Evolutionary conservation across 2,113 vertebrate species (phyloP), one percentile per base, ranked within the genome.

Genomic region (Barnardius zonarius): DNA sequence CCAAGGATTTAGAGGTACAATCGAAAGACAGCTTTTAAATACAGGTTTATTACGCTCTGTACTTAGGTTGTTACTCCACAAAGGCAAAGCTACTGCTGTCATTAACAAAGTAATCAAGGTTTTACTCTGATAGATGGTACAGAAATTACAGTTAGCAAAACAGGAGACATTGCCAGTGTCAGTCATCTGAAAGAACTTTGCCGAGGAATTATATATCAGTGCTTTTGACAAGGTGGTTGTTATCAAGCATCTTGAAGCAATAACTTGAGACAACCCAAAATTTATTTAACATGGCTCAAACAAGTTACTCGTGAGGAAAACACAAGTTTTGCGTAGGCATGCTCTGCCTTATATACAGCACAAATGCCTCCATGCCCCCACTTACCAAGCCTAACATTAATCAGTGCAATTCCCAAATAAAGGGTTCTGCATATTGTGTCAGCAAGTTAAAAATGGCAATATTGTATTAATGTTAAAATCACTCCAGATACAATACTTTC

Each of bases 381-480:
- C 43, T 64, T 49, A 33, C 10, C 1, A 2, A 92, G 88, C 4
- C 82, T 17, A 64, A 3, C 90, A 95, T 97, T 83, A 89, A 96
- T 96, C 97, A 96, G 90, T 44, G 69, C 81, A 54, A 78, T 85
- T 86, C 72, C 83, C 86, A 91, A 96, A 94, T 30, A 95, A 87
- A 96, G 86, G 93, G 85, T 83, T 51, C 83, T 97, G 94, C 73
- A 80, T 28, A 88, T 79, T 24, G 75, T 97, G 96, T 96, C 97
- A 97, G 96, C 91, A 96, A 95, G 96, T 97, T 98, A 97, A 97
- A 97, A 97, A 97, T n/a, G 92, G 93, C 74, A 97, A 95, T 95
- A 96, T 80, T 97, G 95, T 97, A 95, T 94, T 97, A 92, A 96
- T 88, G 75, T 67, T 96, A 97, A 98, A 97, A 94, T 92, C 97